Base-by-base conservation (phyloP, 1,140 invertebrate genomes). In the Drosophila pseudoananassae region DNA sequence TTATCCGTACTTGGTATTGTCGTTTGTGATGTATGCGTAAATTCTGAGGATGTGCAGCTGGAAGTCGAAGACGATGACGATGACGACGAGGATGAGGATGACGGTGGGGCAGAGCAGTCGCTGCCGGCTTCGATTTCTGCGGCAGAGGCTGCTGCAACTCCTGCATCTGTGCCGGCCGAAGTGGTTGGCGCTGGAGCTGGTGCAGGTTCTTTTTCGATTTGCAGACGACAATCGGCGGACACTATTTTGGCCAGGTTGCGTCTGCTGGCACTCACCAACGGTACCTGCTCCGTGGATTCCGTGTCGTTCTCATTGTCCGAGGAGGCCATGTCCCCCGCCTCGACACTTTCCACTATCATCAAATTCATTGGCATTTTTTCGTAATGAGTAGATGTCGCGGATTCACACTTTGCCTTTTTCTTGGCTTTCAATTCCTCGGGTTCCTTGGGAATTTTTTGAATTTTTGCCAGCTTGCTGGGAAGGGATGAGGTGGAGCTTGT, bases 371-470 rank as follows among this genome's bases (percentile, higher is more conserved):
- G 83, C 83, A 87, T 84, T 78, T 85, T 87, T 65, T 87, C 65
- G 77, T 76, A 84, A 83, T 83, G 71, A 65, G 59, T 78, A 36
- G 73, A 40, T 49, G 55, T 12, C 36, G 56, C 43, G 9, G 54
- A 51, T 77, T 76, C 82, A 75, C 80, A 79, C 75, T 87, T 90
- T 68, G 76, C 64, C 85, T 89, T 90, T 85, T 89, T 75, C 77
- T 79, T 79, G 70, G 85, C 71, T 87, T 78, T 88, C 63, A 90
- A 73, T 78, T 84, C 76, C 63, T 90, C 78, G 68, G 76, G 68
- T 90, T 90, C 87, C 76, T 87, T 85, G 87, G 87, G 72, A 82
- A 82, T 85, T 90, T 87, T 82, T 51, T 66, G 72, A 87, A 90
- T 76, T 87, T 90, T 88, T 85, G 71, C 68, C 87, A 61, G 47